Base-by-base conservation (phyloP, 2,113 vertebrate species). In the Ranitomeya imitator region DNA sequence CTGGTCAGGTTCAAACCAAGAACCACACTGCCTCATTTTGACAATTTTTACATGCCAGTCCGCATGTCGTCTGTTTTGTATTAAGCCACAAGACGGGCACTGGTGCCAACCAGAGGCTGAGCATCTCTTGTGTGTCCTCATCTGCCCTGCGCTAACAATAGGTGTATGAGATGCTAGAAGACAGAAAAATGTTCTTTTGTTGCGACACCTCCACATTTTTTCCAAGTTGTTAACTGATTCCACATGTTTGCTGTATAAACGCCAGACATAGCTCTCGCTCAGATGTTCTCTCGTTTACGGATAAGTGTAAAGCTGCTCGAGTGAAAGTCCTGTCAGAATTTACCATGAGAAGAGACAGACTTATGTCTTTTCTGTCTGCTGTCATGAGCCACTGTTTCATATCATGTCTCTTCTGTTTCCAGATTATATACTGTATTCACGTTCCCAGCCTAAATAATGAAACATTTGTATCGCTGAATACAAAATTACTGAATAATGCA, bases 191-290 rank as follows among this genome's bases (percentile, higher is more conserved):
- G 37, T 76, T 76, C 45, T 21, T 76, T 76, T 76, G 73, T 76
- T 45, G 73, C 45, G 52, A 76, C 73, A 76, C 73, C 73, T 76
- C 73, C 73, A 52, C 73, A 76, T 76, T 76, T 76, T 45, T 52
- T 76, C 73, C 73, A 11, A 76, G 71, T 23, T 76, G 73, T 52
- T 76, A 76, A 76, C 16, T 52, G 73, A 52, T 21, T 76, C 37
- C 73, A 76, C 73, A 76, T 76, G 73, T 76, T 76, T 11, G 37
- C 8, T 76, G 73, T 76, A 52, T 51, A 21, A 51, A 18, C 1
- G 73, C 73, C 73, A 52, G 45, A 52, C 73, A 5, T 13, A 2
- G 71, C 7, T 15, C 16, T 15, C 1, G 13, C 13, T 74, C 31
- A 0, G 6, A 74, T 76, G 37, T 52, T 76, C 73, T 51, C 37